These are phyloP conservation scores for Enteromius viviparus DNA, from an alignment of 2,797 vertebrate genomes.

Conservation along the genomic window DNA sequence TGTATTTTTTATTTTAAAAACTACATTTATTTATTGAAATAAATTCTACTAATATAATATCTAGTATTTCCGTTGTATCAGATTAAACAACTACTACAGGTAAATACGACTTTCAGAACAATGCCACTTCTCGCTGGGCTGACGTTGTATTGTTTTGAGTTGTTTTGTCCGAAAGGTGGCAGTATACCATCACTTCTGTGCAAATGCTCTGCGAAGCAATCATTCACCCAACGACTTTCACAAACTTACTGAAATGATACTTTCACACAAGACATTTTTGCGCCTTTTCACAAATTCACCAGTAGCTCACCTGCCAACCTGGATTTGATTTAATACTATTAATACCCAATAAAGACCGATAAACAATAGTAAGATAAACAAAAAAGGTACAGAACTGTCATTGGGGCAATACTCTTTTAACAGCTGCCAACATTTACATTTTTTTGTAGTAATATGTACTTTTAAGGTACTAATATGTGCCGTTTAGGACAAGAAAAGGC, in stretches of 20 bases:
- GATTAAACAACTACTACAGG: background rate
- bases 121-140: background rate
- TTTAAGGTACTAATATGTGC: background rate
- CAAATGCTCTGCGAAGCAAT: background rate
- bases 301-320: no score
- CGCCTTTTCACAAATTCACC: background rate
- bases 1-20: background rate
- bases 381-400: background rate
- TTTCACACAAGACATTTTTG: background rate
- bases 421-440: background rate
- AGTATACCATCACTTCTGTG: constrained; percentile 32
- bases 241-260: background rate
- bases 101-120: background rate
- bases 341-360: background rate
- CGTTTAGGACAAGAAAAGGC: background rate
- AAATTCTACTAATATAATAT: no score
- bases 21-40: background rate
- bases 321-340: background rate
- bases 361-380: background rate
- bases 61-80: no score
- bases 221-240: background rate
- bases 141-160: background rate
- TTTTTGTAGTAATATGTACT: background rate
- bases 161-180: constrained; percentile 38
- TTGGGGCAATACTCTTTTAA: background rate